These are phyloP conservation scores for Harpalus rubripes DNA, from an alignment of 2,888 invertebrate species.

Conservation along the genomic window DNA sequence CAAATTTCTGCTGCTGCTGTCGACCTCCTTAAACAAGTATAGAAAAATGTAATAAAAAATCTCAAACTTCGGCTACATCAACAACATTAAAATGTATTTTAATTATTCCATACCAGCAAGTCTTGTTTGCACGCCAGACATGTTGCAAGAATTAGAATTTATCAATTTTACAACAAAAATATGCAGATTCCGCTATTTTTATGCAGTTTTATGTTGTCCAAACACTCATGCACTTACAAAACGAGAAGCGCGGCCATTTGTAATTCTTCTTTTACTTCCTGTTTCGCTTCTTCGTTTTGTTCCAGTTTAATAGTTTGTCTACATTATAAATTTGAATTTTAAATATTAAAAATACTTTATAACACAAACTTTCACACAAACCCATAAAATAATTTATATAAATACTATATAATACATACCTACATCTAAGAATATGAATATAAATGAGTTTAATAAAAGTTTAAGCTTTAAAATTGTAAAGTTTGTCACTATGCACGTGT, in stretches of 20 bases:
- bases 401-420: too few relatives aligned
- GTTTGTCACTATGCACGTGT: not conserved
- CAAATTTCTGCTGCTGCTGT: slow-evolving; percentile 20
- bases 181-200: slow-evolving; percentile 5
- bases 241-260: slow-evolving; percentile 26
- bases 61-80: not conserved
- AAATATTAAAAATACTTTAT: too few relatives aligned
- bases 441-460: too few relatives aligned
- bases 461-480: too few relatives aligned
- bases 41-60: slow-evolving; percentile 1
- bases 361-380: too few relatives aligned
- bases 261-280: slow-evolving; percentile 28
- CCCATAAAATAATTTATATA: too few relatives aligned
- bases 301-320: not conserved
- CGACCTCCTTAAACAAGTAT: slow-evolving; percentile 14
- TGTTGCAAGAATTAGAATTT: not conserved
- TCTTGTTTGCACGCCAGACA: not conserved
- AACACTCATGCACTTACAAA: slow-evolving; percentile 46
- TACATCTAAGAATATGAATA: too few relatives aligned
- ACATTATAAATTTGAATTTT: too few relatives aligned
- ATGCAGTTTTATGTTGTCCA: slow-evolving; percentile 15
- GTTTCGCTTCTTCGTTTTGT: slow-evolving; percentile 11
- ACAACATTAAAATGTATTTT: not conserved
- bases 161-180: not conserved
- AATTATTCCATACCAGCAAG: not conserved